Percentiles rank a stretch among this genome's conserved stretches.
Evolutionary conservation across 2,797 vertebrate genomes (phyloP).

Genomic region (Cygnus olor): DNA sequence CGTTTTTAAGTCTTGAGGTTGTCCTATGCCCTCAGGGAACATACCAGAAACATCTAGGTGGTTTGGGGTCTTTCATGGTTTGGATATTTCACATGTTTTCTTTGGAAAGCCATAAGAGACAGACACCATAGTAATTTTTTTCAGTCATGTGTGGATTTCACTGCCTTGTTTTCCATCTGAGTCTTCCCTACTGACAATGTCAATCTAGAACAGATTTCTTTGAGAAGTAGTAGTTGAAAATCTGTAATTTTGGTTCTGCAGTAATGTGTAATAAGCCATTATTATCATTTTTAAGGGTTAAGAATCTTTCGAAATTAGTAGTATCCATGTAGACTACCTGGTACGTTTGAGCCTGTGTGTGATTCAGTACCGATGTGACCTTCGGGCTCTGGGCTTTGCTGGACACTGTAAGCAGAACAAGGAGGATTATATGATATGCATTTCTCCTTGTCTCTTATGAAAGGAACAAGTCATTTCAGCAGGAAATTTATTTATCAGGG

Average conservation of each 20-base stretch:
- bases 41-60: not conserved
- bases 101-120: not conserved
- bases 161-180: not conserved
- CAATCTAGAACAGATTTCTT: not conserved
- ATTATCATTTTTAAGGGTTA: not conserved
- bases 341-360: not conserved
- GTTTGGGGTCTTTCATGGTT: accelerated
- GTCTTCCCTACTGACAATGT: not conserved
- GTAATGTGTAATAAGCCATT: not conserved
- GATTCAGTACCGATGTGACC: not conserved
- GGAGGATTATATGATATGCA: not conserved
- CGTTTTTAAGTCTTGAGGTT: too few relatives aligned
- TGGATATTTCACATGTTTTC: not conserved
- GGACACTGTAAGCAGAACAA: not conserved
- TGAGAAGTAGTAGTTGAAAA: not conserved
- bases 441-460: not conserved
- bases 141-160: not conserved
- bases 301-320: not conserved
- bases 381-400: not conserved
- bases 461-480: not conserved
- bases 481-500: not conserved
- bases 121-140: accelerated
- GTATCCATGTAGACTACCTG: not conserved
- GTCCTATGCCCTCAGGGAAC: not conserved
- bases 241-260: not conserved